Conservation (phyloP, 92 coral and sea anemone species). For the Virgularia gustaviana region DNA sequence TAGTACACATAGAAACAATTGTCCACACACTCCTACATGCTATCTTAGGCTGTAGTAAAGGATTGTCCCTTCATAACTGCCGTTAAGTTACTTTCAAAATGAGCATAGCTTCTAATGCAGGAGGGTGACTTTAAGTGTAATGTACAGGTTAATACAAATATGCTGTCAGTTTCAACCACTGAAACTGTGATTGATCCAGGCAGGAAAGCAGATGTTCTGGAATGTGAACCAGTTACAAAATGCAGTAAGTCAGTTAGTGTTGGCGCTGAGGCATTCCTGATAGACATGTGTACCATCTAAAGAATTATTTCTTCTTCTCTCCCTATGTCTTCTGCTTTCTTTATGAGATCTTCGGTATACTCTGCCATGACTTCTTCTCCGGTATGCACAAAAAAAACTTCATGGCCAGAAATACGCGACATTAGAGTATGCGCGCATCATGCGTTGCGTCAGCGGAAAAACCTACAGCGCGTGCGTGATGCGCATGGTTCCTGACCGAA, state of each 20-base stretch:
- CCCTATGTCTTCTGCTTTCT: not conserved
- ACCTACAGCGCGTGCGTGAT: too few relatives aligned
- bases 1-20: too few relatives aligned
- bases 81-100: constrained; percentile 9
- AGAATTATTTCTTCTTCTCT: not conserved
- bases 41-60: not conserved
- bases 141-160: constrained; percentile 3
- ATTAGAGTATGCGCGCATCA: too few relatives aligned
- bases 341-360: not conserved
- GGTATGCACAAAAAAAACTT: not conserved
- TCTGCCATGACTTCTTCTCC: too few relatives aligned
- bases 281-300: not conserved
- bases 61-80: not conserved
- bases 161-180: constrained; percentile 8
- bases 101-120: not conserved
- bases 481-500: too few relatives aligned
- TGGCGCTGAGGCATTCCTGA: not conserved
- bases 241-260: not conserved
- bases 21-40: too few relatives aligned
- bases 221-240: constrained; percentile 1
- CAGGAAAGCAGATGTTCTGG: not conserved
- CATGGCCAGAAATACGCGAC: not conserved
- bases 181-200: constrained; percentile 9
- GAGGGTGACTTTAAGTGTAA: not conserved
- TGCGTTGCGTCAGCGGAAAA: too few relatives aligned